phyloP scores from a whole-genome alignment of 2,888 invertebrate species.

The Itoplectis maculator region DNA sequence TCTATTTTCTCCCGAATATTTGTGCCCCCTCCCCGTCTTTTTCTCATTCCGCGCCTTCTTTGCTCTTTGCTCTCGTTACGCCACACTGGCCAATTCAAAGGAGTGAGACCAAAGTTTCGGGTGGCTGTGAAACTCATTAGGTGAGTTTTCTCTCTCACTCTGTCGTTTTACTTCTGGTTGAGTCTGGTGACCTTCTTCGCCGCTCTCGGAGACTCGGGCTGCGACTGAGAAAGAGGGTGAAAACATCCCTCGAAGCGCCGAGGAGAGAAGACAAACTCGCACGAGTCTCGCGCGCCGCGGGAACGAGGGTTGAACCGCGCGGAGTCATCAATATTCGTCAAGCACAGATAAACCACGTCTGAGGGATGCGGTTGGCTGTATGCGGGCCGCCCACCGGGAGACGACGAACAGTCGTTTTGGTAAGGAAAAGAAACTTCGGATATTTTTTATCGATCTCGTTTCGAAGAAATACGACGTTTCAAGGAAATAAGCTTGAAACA shows the following conservation, averaged over 20 bases:
- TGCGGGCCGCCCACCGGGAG: slow-evolving; percentile 17
- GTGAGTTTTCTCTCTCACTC: slow-evolving; percentile 22
- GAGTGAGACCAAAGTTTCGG: slow-evolving; percentile 44
- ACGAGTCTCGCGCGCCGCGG: slow-evolving; percentile 16
- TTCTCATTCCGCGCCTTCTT: slow-evolving; percentile 12
- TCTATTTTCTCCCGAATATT: slow-evolving; percentile 50
- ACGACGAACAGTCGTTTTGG: slow-evolving; percentile 19
- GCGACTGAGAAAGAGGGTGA: slow-evolving; percentile 41
- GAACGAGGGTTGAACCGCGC: slow-evolving; percentile 49
- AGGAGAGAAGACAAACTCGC: slow-evolving; percentile 14
- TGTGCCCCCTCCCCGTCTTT: slow-evolving; percentile 7
- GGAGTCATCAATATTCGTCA: slow-evolving; percentile 75
- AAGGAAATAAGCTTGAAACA: not conserved
- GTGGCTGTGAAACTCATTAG: slow-evolving; percentile 60
- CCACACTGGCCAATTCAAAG: slow-evolving; percentile 41
- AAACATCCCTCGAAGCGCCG: slow-evolving; percentile 48
- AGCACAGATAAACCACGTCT: slow-evolving; percentile 69
- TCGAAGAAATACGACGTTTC: not conserved
- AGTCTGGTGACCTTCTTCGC: slow-evolving; percentile 14
- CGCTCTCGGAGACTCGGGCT: slow-evolving; percentile 10
- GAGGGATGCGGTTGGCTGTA: slow-evolving; percentile 45
- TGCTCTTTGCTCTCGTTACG: slow-evolving; percentile 40
- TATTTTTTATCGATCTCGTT: not conserved
- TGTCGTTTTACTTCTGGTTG: slow-evolving; percentile 34
- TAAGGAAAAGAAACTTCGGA: slow-evolving; percentile 29